Evolutionary conservation across 2,113 vertebrate species (phyloP).

Genomic region (Sus scrofa): DNA sequence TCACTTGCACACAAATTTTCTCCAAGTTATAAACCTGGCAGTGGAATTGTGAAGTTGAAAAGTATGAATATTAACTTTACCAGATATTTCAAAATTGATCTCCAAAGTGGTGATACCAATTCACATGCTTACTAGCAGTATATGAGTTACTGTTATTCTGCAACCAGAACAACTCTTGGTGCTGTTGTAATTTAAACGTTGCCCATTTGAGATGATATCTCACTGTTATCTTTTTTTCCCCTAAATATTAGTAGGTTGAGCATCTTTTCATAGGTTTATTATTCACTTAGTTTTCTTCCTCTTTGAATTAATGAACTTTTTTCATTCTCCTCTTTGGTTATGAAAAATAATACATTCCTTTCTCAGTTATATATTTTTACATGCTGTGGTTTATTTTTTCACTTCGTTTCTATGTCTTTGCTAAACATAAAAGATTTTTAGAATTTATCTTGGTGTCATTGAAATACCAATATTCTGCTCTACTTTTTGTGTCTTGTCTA

Average conservation of each 20-base stretch:
- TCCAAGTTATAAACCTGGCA: background rate
- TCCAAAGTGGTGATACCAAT: background rate
- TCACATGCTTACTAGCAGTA: background rate
- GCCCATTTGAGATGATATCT: background rate
- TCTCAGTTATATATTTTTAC: constrained; percentile 6
- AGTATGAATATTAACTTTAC: background rate
- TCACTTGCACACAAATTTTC: background rate
- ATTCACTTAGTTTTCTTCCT: background rate
- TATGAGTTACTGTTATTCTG: background rate
- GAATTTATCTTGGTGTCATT: background rate
- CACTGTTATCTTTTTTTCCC: background rate
- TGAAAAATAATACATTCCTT: background rate
- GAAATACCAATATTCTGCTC: constrained; percentile 20
- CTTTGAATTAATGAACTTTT: background rate
- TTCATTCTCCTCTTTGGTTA: constrained; percentile 31
- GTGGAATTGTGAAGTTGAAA: background rate
- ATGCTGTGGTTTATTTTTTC: background rate
- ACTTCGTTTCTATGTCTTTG: background rate
- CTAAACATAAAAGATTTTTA: background rate
- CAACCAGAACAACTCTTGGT: background rate
- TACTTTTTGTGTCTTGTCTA: constrained; percentile 49
- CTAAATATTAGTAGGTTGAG: background rate
- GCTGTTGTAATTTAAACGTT: background rate
- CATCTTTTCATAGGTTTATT: background rate
- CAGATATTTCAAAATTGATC: background rate